Conservation (phyloP, 2,888 invertebrate genomes). For the Boloria euphrosyne region DNA sequence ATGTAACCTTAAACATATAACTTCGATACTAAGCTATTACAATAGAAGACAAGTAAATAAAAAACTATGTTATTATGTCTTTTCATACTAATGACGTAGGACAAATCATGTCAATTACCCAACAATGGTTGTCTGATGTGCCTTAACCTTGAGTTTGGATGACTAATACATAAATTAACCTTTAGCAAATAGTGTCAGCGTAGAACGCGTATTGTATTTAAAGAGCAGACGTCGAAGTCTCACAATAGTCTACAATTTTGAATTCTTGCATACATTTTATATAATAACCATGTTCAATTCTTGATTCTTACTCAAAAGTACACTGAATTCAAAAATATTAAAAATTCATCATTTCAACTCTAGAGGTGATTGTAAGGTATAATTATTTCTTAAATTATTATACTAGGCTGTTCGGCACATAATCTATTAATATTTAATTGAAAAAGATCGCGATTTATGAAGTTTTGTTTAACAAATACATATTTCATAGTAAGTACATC, state of each 20-base stretch:
- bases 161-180: constrained; percentile 47
- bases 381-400: too few relatives aligned
- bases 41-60: constrained; percentile 5
- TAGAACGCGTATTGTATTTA: constrained; percentile 4
- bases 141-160: constrained; percentile 35
- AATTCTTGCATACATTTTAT: not conserved
- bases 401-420: too few relatives aligned
- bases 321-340: too few relatives aligned
- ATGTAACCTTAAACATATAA: not conserved
- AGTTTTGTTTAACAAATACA: too few relatives aligned
- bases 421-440: too few relatives aligned
- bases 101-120: constrained; percentile 33
- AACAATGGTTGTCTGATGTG: constrained; percentile 31
- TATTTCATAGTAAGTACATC: too few relatives aligned
- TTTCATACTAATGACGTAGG: constrained; percentile 33
- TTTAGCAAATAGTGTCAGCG: constrained; percentile 42
- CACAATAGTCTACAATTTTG: not conserved
- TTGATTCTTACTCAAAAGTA: too few relatives aligned
- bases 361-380: too few relatives aligned
- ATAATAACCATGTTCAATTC: not conserved
- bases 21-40: constrained; percentile 5
- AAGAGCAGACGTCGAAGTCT: not conserved
- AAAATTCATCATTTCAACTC: too few relatives aligned
- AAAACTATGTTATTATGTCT: constrained; percentile 16
- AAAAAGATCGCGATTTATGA: too few relatives aligned